These are phyloP conservation scores for Bubo scandiacus DNA, from an alignment of 2,113 vertebrate genomes.

Conservation along the genomic window DNA sequence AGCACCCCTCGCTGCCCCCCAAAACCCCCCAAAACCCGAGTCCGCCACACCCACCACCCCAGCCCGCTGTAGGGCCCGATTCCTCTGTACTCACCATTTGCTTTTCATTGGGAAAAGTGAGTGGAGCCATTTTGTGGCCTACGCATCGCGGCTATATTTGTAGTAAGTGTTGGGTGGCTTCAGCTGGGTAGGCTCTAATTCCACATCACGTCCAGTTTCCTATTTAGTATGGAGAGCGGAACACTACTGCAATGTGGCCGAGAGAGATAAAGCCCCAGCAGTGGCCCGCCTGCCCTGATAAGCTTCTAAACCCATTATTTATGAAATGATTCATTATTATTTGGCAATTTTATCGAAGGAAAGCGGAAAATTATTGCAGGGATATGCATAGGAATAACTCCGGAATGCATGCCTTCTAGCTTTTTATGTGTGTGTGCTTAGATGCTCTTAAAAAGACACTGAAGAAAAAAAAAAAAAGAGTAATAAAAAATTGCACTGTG, in stretches of 20 bases:
- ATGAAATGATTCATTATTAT: conserved; percentile 97
- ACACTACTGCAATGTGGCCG: conserved; percentile 91
- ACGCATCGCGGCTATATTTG: conserved; percentile 82
- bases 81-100: conserved; percentile 79
- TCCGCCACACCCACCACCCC: neutral
- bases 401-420: conserved; percentile 71
- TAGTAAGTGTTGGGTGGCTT: conserved; percentile 80
- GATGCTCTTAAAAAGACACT: conserved; percentile 67
- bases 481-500: conserved; percentile 58
- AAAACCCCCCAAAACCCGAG: neutral
- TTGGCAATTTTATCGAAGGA: conserved; percentile 90
- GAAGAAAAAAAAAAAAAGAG: neutral
- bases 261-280: conserved; percentile 87
- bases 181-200: conserved; percentile 82
- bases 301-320: conserved; percentile 92
- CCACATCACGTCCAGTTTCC: conserved; percentile 85
- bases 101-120: conserved; percentile 87
- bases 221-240: conserved; percentile 91
- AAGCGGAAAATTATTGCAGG: conserved; percentile 81
- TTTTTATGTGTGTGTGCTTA: conserved; percentile 65
- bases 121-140: conserved; percentile 94
- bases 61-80: neutral
- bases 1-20: neutral
- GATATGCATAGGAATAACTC: conserved; percentile 76
- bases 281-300: conserved; percentile 91